Evolutionary conservation across 2,888 invertebrate genomes (phyloP).

Genomic region (Copidosoma aretas): DNA sequence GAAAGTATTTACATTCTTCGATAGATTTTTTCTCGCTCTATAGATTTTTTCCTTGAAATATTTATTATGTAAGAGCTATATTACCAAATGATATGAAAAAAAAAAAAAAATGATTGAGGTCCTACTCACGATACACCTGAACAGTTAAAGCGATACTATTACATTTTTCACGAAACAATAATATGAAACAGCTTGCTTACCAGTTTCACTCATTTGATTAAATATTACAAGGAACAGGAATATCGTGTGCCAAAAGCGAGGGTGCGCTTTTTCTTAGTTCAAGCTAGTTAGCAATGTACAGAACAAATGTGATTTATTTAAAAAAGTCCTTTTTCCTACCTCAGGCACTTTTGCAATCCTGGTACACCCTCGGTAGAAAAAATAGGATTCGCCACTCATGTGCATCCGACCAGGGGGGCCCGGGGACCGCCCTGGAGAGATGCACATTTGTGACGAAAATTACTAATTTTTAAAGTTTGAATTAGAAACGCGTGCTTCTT

Average conservation of each 20-base stretch:
- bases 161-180: slow-evolving; percentile 22
- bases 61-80: slow-evolving; percentile 58
- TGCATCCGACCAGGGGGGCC: no score
- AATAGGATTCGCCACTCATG: no score
- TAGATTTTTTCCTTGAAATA: slow-evolving; percentile 48
- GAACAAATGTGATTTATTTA: slow-evolving; percentile 12
- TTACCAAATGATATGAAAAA: slow-evolving; percentile 55
- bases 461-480: no score
- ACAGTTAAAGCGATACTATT: not conserved
- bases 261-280: slow-evolving; percentile 10
- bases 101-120: slow-evolving; percentile 51
- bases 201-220: slow-evolving; percentile 32
- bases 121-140: slow-evolving; percentile 19
- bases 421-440: no score
- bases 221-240: slow-evolving; percentile 32
- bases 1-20: slow-evolving; percentile 53
- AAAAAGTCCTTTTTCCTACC: no score
- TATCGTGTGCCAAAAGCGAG: slow-evolving; percentile 23
- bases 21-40: slow-evolving; percentile 23
- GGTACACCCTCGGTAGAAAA: no score
- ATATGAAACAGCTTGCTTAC: slow-evolving; percentile 34
- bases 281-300: slow-evolving; percentile 21
- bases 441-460: no score
- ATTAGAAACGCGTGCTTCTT: no score
- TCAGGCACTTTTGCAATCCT: no score